These are phyloP conservation scores for Tragelaphus strepsiceros DNA, from an alignment of 2,113 vertebrate genomes.

Conservation along the genomic window DNA sequence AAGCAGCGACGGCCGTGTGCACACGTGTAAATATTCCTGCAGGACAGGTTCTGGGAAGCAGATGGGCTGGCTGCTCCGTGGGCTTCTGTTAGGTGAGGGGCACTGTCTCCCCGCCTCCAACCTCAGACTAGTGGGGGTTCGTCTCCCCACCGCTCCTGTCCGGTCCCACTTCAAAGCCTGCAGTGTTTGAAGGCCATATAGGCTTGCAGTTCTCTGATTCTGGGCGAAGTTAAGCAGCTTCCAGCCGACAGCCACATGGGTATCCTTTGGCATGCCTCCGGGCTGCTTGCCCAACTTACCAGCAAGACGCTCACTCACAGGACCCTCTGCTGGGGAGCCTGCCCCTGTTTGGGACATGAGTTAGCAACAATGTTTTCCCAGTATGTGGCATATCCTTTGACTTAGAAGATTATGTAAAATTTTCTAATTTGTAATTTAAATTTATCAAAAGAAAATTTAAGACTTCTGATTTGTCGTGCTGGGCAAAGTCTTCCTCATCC, in stretches of 20 bases:
- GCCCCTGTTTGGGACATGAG: rapidly evolving
- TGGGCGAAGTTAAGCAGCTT: not conserved
- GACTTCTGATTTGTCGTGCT: not conserved
- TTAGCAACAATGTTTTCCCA: not conserved
- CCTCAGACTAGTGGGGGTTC: not conserved
- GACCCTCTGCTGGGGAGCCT: rapidly evolving
- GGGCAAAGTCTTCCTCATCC: not conserved
- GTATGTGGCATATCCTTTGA: not conserved
- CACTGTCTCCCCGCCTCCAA: rapidly evolving
- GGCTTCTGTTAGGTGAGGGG: not conserved
- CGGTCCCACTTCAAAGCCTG: not conserved
- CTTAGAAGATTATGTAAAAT: not conserved
- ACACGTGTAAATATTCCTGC: rapidly evolving
- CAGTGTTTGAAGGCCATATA: rapidly evolving
- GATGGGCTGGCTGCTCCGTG: not conserved
- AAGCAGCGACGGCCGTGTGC: rapidly evolving
- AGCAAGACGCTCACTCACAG: rapidly evolving
- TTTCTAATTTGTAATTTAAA: not conserved
- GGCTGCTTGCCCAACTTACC: not conserved
- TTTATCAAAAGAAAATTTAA: constrained; percentile 8
- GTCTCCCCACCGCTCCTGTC: not conserved
- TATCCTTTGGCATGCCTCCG: rapidly evolving
- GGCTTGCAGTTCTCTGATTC: not conserved
- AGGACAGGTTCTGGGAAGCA: rapidly evolving
- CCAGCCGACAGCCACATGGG: rapidly evolving